phyloP scores from a whole-genome alignment of 2,888 invertebrate species.

The Eucera pruinosa region DNA sequence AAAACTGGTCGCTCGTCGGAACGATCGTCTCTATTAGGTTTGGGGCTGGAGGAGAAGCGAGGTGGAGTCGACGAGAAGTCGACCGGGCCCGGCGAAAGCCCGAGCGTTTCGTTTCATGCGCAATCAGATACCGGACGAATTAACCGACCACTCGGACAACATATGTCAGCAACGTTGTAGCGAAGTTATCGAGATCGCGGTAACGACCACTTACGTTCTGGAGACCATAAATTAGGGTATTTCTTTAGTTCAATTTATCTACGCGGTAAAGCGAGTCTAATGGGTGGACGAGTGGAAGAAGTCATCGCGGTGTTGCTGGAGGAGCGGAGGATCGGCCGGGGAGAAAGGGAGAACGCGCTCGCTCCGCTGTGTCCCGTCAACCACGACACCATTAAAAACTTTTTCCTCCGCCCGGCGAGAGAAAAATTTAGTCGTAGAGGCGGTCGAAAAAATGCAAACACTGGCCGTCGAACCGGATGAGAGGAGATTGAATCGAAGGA shows the following conservation, averaged over 20 bases:
- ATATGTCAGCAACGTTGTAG: conserved; percentile 54
- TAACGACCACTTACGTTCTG: conserved; percentile 53
- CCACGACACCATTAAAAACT: conserved; percentile 29
- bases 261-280: conserved; percentile 57
- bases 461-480: conserved; percentile 40
- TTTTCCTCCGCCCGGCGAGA: conserved; percentile 8
- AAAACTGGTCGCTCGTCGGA: too few relatives aligned
- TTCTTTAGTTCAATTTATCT: conserved; percentile 54
- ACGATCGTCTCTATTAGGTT: conserved; percentile 43
- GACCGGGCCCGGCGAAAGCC: neutral
- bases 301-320: neutral
- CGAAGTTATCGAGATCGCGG: conserved; percentile 50
- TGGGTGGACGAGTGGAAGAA: conserved; percentile 37
- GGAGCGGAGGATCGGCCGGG: neutral
- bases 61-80: neutral
- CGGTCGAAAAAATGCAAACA: conserved; percentile 36
- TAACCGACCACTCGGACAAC: conserved; percentile 51
- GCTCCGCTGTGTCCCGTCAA: conserved; percentile 21
- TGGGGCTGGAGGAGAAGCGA: neutral
- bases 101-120: conserved; percentile 46
- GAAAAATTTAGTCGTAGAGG: conserved; percentile 43
- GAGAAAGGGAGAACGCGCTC: neutral
- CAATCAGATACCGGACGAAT: conserved; percentile 54
- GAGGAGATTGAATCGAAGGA: conserved; percentile 57
- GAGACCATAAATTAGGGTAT: conserved; percentile 49